Conservation (phyloP, 2,797 vertebrate species). For the Hybognathus amarus region DNA sequence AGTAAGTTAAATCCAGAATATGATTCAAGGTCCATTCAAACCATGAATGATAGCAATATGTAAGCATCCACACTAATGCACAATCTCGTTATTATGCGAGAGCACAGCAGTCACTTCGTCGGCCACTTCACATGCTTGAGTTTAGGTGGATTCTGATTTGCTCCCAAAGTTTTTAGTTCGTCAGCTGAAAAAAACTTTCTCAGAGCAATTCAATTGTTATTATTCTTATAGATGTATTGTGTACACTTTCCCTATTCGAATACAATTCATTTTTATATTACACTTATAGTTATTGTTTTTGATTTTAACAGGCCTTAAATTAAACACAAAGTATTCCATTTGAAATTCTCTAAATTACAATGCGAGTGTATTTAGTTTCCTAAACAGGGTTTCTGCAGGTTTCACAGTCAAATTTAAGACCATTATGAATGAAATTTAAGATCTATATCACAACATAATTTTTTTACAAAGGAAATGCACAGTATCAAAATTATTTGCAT, state of each 20-base stretch:
- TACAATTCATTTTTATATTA: too few species aligned
- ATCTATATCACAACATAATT: too few species aligned
- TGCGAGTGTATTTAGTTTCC: background rate
- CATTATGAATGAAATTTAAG: too few species aligned
- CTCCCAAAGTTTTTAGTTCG: too few species aligned
- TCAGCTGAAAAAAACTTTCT: too few species aligned
- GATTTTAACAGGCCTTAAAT: background rate
- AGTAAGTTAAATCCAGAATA: constrained; percentile 22
- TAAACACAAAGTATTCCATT: background rate
- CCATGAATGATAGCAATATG: background rate
- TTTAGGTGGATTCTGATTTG: background rate
- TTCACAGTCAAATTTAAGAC: too few species aligned
- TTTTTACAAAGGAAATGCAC: too few species aligned
- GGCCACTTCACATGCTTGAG: too few species aligned
- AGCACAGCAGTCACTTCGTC: background rate
- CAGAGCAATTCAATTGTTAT: background rate
- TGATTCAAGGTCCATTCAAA: background rate
- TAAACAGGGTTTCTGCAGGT: too few species aligned
- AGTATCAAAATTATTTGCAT: too few species aligned
- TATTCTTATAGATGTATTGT: too few species aligned
- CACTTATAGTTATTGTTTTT: background rate
- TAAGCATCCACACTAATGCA: background rate
- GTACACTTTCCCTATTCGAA: background rate
- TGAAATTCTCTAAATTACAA: background rate
- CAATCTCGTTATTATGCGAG: background rate